A percentile compares a stretch with the other conserved stretches of the same genome.
Evolutionary conservation across 2,113 vertebrate species (phyloP).

Genomic region (Burhinus oedicnemus): DNA sequence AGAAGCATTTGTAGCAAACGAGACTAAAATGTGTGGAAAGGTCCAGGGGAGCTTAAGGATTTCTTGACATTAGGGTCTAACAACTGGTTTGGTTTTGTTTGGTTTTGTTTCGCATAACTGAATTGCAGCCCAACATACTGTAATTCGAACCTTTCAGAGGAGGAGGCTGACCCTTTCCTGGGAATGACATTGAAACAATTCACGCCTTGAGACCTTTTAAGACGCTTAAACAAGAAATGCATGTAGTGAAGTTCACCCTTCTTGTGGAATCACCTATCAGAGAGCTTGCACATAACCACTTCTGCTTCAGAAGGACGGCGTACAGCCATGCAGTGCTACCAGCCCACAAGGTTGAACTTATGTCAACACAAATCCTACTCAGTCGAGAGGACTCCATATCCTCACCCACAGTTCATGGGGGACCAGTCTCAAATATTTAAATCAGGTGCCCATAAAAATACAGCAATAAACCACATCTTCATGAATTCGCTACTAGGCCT

Average conservation of each 20-base stretch:
- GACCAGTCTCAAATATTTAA: background rate
- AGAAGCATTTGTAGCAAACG: background rate
- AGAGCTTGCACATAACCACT: accelerated
- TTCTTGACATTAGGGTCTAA: background rate
- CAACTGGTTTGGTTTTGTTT: background rate
- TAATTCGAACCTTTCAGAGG: background rate
- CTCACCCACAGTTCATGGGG: background rate
- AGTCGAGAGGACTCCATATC: background rate
- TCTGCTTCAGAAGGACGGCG: background rate
- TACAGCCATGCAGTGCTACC: background rate
- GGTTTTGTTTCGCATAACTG: background rate
- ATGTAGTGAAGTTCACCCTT: background rate
- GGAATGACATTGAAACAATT: background rate
- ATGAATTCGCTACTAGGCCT: background rate
- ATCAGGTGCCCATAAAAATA: background rate
- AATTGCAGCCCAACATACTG: background rate
- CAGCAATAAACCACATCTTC: background rate
- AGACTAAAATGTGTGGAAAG: background rate
- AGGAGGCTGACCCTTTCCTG: background rate
- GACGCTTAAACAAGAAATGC: background rate
- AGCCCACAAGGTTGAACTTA: background rate
- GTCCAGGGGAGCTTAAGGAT: background rate
- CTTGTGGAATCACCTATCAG: background rate
- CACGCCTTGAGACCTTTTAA: background rate
- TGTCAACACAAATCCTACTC: background rate